Base-by-base conservation (phyloP, 2,888 invertebrate genomes). In the Chloroclystis v-ata region DNA sequence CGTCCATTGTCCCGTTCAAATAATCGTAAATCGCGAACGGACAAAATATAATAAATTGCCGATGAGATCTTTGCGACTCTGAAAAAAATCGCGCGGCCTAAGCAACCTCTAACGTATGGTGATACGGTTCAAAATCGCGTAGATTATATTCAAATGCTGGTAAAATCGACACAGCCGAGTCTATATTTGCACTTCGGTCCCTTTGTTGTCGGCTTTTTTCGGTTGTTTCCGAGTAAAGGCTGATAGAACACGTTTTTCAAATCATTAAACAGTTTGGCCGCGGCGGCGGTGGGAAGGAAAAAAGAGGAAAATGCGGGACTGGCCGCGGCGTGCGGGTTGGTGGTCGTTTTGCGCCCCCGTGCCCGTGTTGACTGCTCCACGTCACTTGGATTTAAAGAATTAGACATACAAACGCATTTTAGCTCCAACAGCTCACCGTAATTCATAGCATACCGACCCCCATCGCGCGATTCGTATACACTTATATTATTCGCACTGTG, bases 211-310 rank as follows among this genome's bases (percentile, higher is more conserved):
- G 78, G 78, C 77, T 82, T 85, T 87, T 86, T 85, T 82, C 84
- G 83, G 82, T 83, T 83, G 85, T 83, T 83, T 78, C 86, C 81
- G 80, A 75, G 78, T 78, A 82, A 81, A 85, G 78, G 82, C 85
- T 85, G 87, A 87, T 87, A 87, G 85, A 87, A 87, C 87, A 87
- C 87, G 87, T 87, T 87, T 85, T 87, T 86, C 87, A 85, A 87
- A 87, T 87, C 87, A 85, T 87, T 87, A 87, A 87, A 85, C 87
- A 83, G 87, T 86, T 85, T 83, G 81, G 80, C 78, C 83, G 78
- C 75, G 73, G 65, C 57, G 78, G 77, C 75, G 78, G 80, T 77
- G 73, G 74, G 74, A 72, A 50, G 46, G 72, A 73, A 72, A 72
- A 61, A 62, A 57, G 68, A 69, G 71, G 77, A 78, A 75, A 72